Evolutionary conservation across 2,888 invertebrate species (phyloP), one percentile per base, ranked within the genome.

Genomic region (Frankliniella intonsa): DNA sequence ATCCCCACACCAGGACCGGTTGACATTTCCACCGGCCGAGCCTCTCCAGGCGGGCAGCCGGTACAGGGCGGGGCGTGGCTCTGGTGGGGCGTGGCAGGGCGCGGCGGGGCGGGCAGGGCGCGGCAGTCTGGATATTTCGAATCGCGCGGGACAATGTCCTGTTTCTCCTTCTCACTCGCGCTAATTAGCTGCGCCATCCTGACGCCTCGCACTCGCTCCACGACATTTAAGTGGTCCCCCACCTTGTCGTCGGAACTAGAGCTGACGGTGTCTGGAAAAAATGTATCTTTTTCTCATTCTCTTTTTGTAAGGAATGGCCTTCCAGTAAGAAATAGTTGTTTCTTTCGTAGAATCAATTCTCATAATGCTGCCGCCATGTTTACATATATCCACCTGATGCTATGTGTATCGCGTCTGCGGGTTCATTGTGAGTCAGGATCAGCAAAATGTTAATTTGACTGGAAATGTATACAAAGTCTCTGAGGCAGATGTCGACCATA

Each of bases 1-100:
- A n/a, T n/a, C 69, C 69, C 69, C 69, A 11, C 69, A 55, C 55
- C 55, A 55, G 69, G 69, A 76, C 69, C 69, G 69, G 69, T 76
- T 76, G 69, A 76, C 69, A 76, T 76, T 76, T 76, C 69, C 22
- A 25, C 69, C 69, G 69, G 55, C 55, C 55, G 55, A 19, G 38
- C 55, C 14, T 14, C 55, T 11, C 14, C 55, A 19, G 55, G 55
- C 55, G 55, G 55, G 55, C 17, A 19, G 19, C 25, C 69, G 69
- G 19, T 14, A 14, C 69, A 25, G 38, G 38, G 69, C 69, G 25
- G 69, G 69, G 69, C 69, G 69, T 69, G 69, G 69, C 69, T 9
- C 10, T 25, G 25, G 22, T 25, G 25, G 17, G 62, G 62, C 62
- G 7, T 17, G 7, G 62, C 17, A 14, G 62, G 17, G 62, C n/a